Percentiles rank a stretch among this genome's conserved stretches.
Evolutionary conservation across 1,140 invertebrate species (phyloP).

Genomic region (Heliconius hewitsoni): DNA sequence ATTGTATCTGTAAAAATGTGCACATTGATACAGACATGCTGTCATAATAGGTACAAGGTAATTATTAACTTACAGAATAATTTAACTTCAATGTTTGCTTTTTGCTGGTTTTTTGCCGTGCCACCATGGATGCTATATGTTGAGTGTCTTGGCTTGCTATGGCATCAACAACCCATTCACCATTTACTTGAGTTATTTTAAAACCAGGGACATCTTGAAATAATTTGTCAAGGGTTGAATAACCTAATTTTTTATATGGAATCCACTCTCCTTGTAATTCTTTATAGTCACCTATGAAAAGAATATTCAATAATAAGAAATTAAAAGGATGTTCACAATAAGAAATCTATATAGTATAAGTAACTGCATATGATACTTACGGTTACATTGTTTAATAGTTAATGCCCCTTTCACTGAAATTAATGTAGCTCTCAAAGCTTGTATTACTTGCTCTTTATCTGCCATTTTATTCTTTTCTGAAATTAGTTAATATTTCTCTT

Average conservation of each 20-base stretch:
- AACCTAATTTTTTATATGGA: conserved; percentile 83
- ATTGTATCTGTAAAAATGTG: too few relatives aligned
- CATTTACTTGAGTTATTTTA: conserved; percentile 67
- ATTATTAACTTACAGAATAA: conserved; percentile 60
- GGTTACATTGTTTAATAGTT: conserved; percentile 76
- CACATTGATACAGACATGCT: background rate
- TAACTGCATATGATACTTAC: conserved; percentile 60
- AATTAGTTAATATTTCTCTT: background rate
- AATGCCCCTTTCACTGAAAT: conserved; percentile 78
- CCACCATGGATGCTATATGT: conserved; percentile 83
- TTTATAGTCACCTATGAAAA: conserved; percentile 79
- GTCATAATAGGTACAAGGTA: background rate
- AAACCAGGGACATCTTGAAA: conserved; percentile 81
- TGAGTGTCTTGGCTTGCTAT: conserved; percentile 79
- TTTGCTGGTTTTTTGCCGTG: conserved; percentile 80
- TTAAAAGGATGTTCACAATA: background rate
- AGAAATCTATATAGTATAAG: background rate
- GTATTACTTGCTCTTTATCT: conserved; percentile 76
- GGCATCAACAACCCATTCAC: conserved; percentile 81
- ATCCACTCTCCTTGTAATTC: conserved; percentile 82
- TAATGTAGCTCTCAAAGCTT: conserved; percentile 73
- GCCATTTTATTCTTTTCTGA: conserved; percentile 50
- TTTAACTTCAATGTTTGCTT: conserved; percentile 66
- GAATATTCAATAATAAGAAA: background rate
- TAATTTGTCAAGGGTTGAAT: conserved; percentile 80